Conservation (phyloP, 2,113 vertebrate genomes). For the Procavia capensis region DNA sequence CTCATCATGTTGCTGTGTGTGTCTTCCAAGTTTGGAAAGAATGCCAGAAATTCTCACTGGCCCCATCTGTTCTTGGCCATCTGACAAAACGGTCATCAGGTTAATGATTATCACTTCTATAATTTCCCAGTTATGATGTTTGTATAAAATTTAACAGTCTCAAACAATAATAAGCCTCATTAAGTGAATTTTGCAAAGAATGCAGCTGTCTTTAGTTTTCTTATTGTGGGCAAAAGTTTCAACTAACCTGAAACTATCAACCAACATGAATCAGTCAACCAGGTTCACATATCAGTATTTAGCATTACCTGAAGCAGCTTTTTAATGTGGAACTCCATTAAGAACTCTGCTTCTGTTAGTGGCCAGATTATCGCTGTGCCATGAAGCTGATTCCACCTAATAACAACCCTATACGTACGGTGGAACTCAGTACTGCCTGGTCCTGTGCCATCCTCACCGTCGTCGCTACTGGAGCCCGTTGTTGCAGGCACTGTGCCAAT, state of each 20-base stretch:
- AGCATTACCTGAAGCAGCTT: background rate
- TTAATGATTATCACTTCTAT: background rate
- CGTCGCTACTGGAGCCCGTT: too few relatives aligned
- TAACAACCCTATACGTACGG: too few relatives aligned
- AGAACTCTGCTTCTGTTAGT: background rate
- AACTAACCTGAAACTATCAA: background rate
- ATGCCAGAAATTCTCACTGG: background rate
- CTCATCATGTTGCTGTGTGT: background rate
- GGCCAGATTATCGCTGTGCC: too few relatives aligned
- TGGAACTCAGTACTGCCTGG: too few relatives aligned
- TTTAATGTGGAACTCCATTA: background rate
- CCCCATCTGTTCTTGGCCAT: background rate
- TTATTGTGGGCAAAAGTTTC: background rate
- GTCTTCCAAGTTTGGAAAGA: background rate
- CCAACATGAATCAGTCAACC: background rate
- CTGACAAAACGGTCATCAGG: background rate
- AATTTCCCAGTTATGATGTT: conserved; percentile 19
- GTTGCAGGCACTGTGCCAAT: too few relatives aligned
- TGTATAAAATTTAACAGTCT: background rate
- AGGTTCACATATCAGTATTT: background rate
- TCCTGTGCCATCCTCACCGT: too few relatives aligned
- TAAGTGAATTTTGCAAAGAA: conserved; percentile 31
- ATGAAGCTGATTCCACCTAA: too few relatives aligned
- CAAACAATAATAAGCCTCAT: background rate
- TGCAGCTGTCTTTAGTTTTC: background rate